These are phyloP conservation scores for Euglossa dilemma DNA, from an alignment of 1,140 invertebrate genomes.

Conservation along the genomic window DNA sequence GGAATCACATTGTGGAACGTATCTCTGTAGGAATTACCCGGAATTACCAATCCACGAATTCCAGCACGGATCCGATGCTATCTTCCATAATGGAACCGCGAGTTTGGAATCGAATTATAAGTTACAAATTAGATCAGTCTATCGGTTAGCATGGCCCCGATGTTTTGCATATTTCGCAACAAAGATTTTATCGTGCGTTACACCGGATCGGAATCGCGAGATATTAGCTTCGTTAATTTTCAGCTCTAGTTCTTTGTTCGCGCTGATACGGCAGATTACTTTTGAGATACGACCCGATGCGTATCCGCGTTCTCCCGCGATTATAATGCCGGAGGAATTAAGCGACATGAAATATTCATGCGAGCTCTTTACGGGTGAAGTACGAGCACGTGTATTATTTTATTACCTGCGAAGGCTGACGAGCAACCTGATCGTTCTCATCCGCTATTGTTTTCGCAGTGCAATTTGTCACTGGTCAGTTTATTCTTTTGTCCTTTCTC, in stretches of 20 bases:
- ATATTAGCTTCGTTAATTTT: constrained; percentile 23
- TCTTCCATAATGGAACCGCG: too few species aligned
- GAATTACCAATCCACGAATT: too few species aligned
- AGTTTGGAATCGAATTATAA: background rate
- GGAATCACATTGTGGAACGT: too few species aligned
- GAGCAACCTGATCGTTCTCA: too few species aligned
- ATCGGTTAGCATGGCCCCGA: too few species aligned
- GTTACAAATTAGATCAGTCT: too few species aligned
- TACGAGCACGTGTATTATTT: constrained; percentile 56
- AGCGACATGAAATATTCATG: constrained; percentile 64
- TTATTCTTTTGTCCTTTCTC: too few species aligned
- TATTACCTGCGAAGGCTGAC: constrained; percentile 45
- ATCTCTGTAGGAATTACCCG: too few species aligned
- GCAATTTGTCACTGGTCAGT: too few species aligned
- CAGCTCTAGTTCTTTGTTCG: constrained; percentile 28
- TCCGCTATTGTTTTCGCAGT: too few species aligned
- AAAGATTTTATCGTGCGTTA: background rate
- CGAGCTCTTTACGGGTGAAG: constrained; percentile 42
- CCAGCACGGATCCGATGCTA: too few species aligned
- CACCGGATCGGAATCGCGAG: background rate
- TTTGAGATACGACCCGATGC: constrained; percentile 38
- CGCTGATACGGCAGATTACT: constrained; percentile 51
- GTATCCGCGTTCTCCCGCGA: constrained; percentile 47
- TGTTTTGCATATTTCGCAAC: background rate
- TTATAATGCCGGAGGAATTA: constrained; percentile 59